These are phyloP conservation scores for Phyllotreta striolata DNA, from an alignment of 2,888 invertebrate species.

Conservation along the genomic window DNA sequence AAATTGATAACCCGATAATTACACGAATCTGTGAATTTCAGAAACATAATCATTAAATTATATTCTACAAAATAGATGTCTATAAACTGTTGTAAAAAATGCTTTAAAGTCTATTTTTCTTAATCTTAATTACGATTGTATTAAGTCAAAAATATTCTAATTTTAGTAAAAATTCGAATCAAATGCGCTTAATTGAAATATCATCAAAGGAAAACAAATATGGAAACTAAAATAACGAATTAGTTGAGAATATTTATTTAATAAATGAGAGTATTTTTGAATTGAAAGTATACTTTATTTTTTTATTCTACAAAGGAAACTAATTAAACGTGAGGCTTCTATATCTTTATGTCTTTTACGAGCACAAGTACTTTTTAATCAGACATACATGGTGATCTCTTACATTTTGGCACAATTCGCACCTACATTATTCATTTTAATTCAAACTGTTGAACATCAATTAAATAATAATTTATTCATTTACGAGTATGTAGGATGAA, in stretches of 20 bases:
- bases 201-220: constrained; percentile 22
- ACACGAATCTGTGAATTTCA: constrained; percentile 12
- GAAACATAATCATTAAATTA: constrained; percentile 12
- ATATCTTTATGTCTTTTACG: constrained; percentile 28
- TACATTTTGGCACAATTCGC: constrained; percentile 14
- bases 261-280: constrained; percentile 35
- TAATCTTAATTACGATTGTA: constrained; percentile 14
- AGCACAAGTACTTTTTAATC: constrained; percentile 39
- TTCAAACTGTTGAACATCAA: not conserved
- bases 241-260: constrained; percentile 23
- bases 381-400: constrained; percentile 27
- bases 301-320: constrained; percentile 33
- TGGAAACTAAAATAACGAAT: constrained; percentile 9
- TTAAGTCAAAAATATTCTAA: constrained; percentile 6
- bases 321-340: constrained; percentile 29
- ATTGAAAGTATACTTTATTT: constrained; percentile 36
- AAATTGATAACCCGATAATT: not conserved
- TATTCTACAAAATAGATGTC: constrained; percentile 12
- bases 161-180: constrained; percentile 3
- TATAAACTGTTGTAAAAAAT: constrained; percentile 17
- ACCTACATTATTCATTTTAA: not conserved
- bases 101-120: constrained; percentile 16
- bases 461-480: constrained; percentile 1
- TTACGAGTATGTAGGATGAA: not conserved
- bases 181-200: constrained; percentile 21